A percentile compares a stretch with the other conserved stretches of the same genome.
phyloP scores from a whole-genome alignment of 2,888 invertebrate species.

The Sclerodermus sp. region DNA sequence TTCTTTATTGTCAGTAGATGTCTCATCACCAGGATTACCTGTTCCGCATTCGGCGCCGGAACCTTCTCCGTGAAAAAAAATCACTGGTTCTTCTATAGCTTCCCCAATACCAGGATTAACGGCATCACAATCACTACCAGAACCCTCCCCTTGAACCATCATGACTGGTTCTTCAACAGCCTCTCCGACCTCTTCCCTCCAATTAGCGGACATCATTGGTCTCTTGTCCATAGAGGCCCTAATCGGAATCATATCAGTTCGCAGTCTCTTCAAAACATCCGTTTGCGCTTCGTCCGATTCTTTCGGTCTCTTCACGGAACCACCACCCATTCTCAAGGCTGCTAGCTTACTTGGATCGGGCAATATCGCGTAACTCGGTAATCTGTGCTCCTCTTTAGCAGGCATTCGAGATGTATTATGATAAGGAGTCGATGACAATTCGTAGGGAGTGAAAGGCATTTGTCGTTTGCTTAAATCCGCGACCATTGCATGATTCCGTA shows the following conservation, averaged over 20 bases:
- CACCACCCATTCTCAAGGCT: constrained; percentile 40
- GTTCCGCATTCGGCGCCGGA: constrained; percentile 73
- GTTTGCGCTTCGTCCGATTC: constrained; percentile 33
- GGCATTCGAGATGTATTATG: constrained; percentile 35
- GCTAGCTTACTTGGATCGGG: constrained; percentile 52
- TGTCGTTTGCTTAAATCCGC: constrained; percentile 52
- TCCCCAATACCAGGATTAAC: constrained; percentile 63
- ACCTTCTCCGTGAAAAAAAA: constrained; percentile 74
- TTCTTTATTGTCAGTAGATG: constrained; percentile 39
- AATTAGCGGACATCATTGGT: constrained; percentile 31
- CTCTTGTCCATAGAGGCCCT: constrained; percentile 39
- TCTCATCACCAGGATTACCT: constrained; percentile 65
- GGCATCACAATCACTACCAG: constrained; percentile 68
- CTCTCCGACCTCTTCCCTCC: constrained; percentile 61
- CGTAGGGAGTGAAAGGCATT: constrained; percentile 45
- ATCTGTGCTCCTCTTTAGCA: constrained; percentile 46
- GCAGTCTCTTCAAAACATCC: constrained; percentile 46
- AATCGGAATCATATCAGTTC: constrained; percentile 44
- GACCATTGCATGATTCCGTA: constrained; percentile 50
- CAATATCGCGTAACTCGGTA: constrained; percentile 49
- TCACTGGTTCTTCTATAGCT: constrained; percentile 72
- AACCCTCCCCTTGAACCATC: constrained; percentile 71
- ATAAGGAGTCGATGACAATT: constrained; percentile 38
- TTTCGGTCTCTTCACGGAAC: constrained; percentile 39
- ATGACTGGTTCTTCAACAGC: constrained; percentile 75